phyloP scores from a whole-genome alignment of 2,888 invertebrate genomes.

The Phyllotreta cruciferae region DNA sequence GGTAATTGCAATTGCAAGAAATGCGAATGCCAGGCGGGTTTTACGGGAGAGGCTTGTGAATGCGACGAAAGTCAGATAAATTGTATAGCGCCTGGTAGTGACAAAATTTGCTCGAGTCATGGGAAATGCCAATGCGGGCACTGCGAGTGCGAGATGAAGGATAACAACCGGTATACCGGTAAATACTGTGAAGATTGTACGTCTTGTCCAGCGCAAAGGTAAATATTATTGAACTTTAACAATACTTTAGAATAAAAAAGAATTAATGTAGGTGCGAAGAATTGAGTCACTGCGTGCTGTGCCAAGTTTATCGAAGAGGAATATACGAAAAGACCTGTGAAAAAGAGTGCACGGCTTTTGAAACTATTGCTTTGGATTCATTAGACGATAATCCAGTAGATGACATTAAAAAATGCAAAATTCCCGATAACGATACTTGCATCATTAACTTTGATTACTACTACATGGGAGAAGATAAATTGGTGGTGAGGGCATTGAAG shows the following conservation, averaged over 20 bases:
- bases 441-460: constrained; percentile 61
- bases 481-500: constrained; percentile 60
- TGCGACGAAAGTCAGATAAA: constrained; percentile 65
- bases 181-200: constrained; percentile 77
- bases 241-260: not conserved
- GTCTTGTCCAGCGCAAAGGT: constrained; percentile 68
- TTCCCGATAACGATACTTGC: constrained; percentile 59
- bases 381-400: constrained; percentile 50
- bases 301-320: constrained; percentile 63
- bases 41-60: constrained; percentile 68
- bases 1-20: constrained; percentile 68
- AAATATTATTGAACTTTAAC: constrained; percentile 19
- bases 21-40: constrained; percentile 68
- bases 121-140: constrained; percentile 76
- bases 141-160: constrained; percentile 63
- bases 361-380: constrained; percentile 54
- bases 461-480: constrained; percentile 53
- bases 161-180: constrained; percentile 62
- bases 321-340: constrained; percentile 51
- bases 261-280: constrained; percentile 66
- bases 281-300: constrained; percentile 75
- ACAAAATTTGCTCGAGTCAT: constrained; percentile 65
- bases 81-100: constrained; percentile 57
- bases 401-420: constrained; percentile 57
- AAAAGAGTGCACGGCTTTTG: constrained; percentile 51